Conservation (phyloP, 2,888 invertebrate genomes). For the Caenorhabditis japonica region DNA sequence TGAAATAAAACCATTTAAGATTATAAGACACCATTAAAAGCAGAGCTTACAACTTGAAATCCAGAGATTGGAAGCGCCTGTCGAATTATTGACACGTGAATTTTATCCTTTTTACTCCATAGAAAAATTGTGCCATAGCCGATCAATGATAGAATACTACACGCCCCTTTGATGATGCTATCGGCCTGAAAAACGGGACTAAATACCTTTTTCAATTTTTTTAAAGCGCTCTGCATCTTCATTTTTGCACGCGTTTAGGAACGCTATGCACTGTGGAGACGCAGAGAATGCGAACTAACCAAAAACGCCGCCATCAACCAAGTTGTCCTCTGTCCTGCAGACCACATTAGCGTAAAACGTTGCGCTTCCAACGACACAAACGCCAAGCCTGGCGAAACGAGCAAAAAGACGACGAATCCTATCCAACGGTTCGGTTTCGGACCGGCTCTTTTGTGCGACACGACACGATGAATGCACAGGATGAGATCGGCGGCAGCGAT, state of each 20-base stretch:
- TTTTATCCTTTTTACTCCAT: slow-evolving; percentile 1
- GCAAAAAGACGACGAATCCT: not conserved
- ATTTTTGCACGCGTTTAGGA: too few species aligned
- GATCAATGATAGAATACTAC: slow-evolving; percentile 5
- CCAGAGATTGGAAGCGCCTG: slow-evolving; percentile 41
- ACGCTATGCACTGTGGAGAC: too few species aligned
- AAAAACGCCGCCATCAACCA: slow-evolving; percentile 1
- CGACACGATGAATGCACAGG: slow-evolving; percentile 18
- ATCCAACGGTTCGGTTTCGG: not conserved
- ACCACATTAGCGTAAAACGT: too few species aligned
- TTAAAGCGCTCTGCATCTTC: too few species aligned
- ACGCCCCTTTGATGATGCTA: not conserved
- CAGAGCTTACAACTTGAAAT: slow-evolving; percentile 24
- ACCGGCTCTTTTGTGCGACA: not conserved
- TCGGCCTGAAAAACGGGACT: slow-evolving; percentile 22
- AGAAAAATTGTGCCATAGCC: slow-evolving; percentile 11
- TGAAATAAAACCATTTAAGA: not conserved
- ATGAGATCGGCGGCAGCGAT: slow-evolving; percentile 16
- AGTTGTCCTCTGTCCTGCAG: too few species aligned
- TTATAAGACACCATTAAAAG: not conserved
- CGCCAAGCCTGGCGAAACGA: not conserved
- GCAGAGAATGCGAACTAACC: slow-evolving; percentile 3
- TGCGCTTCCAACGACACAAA: slow-evolving; percentile 5
- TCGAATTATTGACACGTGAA: slow-evolving; percentile 5
- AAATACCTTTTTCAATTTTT: too few species aligned